Percentiles rank a stretch among this genome's conserved stretches.
phyloP scores from a whole-genome alignment of 2,888 invertebrate species.

The Nemurella pictetii region DNA sequence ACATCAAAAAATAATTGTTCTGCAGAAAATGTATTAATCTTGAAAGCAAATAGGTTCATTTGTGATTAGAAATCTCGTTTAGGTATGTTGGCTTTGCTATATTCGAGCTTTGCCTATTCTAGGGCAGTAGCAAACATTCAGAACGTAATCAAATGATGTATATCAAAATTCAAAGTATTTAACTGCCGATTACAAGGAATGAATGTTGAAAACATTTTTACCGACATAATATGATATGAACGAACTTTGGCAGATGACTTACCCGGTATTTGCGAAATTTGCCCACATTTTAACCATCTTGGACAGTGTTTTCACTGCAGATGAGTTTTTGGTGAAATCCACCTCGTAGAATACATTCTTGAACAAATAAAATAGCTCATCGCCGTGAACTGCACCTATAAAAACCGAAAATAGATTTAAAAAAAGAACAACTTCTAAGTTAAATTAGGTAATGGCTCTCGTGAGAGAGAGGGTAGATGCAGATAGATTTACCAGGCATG shows the following conservation, averaged over 20 bases:
- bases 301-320: conserved; percentile 63
- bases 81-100: no score
- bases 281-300: conserved; percentile 65
- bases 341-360: conserved; percentile 47
- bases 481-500: conserved; percentile 43
- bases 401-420: conserved; percentile 51
- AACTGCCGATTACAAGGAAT: neutral
- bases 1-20: no score
- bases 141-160: no score
- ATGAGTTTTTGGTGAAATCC: conserved; percentile 57
- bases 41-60: conserved; percentile 9
- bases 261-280: conserved; percentile 64
- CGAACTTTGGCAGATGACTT: conserved; percentile 43
- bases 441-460: neutral
- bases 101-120: no score
- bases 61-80: neutral
- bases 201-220: neutral
- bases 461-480: neutral
- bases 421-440: conserved; percentile 53
- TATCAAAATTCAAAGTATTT: neutral
- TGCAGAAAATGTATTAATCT: neutral
- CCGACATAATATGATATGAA: neutral
- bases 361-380: conserved; percentile 67
- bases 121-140: no score
- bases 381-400: conserved; percentile 64